Percentiles rank a stretch among this genome's conserved stretches.
Conservation (phyloP, 2,797 vertebrate genomes). For the Pristis pectinata region DNA sequence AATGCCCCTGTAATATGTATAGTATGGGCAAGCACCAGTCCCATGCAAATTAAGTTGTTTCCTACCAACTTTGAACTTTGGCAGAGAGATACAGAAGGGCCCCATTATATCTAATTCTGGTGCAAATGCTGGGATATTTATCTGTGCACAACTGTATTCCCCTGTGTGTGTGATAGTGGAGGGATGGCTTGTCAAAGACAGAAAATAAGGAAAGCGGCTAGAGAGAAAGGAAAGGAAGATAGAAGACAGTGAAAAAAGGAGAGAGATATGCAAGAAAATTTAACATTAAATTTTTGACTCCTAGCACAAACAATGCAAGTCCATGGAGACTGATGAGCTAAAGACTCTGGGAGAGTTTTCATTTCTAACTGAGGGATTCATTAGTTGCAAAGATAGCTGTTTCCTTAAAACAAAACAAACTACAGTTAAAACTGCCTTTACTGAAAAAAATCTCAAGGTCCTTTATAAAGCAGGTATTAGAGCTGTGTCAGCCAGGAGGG, state of each 20-base stretch:
- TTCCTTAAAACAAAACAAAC: background rate
- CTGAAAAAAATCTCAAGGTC: background rate
- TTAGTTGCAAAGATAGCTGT: background rate
- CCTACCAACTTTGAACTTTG: background rate
- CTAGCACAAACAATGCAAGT: background rate
- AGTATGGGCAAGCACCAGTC: background rate
- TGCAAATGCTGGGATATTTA: background rate
- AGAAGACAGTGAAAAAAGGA: background rate
- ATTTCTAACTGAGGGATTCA: background rate
- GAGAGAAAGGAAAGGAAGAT: constrained; percentile 38
- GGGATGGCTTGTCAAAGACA: background rate
- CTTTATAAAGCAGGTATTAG: background rate
- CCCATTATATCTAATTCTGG: background rate
- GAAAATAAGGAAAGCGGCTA: constrained; percentile 40
- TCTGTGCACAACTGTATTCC: background rate
- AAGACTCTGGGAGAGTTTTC: background rate
- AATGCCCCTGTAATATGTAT: background rate
- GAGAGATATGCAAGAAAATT: constrained; percentile 36
- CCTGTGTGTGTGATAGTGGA: background rate
- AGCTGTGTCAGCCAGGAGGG: background rate
- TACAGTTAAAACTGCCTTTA: background rate
- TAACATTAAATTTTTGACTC: background rate
- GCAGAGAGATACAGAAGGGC: background rate
- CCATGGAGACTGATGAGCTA: background rate
- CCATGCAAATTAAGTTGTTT: background rate